A percentile compares a stretch with the other conserved stretches of the same genome.
Conservation (phyloP, 2,113 vertebrate genomes). For the Etheostoma spectabile region DNA sequence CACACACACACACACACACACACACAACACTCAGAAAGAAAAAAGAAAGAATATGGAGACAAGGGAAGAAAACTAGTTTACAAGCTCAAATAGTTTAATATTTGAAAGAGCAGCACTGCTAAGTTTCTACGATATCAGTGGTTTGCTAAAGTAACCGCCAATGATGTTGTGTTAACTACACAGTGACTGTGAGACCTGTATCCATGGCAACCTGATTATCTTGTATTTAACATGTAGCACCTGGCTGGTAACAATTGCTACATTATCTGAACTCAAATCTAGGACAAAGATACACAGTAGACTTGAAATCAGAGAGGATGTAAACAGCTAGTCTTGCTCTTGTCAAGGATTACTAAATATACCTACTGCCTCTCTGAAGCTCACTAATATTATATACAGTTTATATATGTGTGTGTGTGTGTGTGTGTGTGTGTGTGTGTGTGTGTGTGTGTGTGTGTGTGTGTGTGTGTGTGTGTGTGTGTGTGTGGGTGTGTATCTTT, state of each 20-base stretch:
- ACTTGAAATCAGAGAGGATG: not conserved
- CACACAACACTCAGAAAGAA: too few relatives aligned
- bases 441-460: too few relatives aligned
- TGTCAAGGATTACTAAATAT: too few relatives aligned
- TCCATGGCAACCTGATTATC: constrained; percentile 55
- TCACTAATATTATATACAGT: too few relatives aligned
- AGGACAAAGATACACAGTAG: too few relatives aligned
- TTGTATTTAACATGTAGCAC: constrained; percentile 33
- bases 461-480: too few relatives aligned
- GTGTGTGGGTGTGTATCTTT: too few relatives aligned
- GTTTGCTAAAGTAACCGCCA: constrained; percentile 5
- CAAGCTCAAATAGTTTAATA: constrained; percentile 4
- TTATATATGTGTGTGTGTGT: too few relatives aligned
- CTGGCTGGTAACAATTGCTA: not conserved
- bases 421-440: too few relatives aligned
- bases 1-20: too few relatives aligned
- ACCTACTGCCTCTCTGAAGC: too few relatives aligned
- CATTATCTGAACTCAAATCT: constrained; percentile 11
- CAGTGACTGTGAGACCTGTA: constrained; percentile 24
- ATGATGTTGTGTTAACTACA: not conserved
- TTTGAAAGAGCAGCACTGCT: not conserved
- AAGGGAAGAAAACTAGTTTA: too few relatives aligned
- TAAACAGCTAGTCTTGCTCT: not conserved
- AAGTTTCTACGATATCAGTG: not conserved
- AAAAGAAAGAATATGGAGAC: not conserved